Evolutionary conservation across 2,888 invertebrate species (phyloP).

Genomic region (Baronia brevicornis): DNA sequence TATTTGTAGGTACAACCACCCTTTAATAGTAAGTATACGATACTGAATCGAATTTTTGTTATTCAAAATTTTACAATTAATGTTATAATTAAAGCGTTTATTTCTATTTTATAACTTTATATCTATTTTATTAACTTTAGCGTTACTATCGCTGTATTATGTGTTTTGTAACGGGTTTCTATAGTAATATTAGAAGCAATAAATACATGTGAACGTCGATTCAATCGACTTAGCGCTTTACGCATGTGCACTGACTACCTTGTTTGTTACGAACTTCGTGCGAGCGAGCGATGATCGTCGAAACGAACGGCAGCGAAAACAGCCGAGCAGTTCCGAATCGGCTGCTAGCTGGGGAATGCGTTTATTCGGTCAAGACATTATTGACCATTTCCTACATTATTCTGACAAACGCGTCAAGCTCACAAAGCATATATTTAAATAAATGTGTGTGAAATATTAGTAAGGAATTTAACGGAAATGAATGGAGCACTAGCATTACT

Average conservation of each 20-base stretch:
- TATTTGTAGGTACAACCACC: too few relatives aligned
- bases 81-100: too few relatives aligned
- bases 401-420: conserved; percentile 39
- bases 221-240: conserved; percentile 34
- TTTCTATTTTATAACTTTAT: too few relatives aligned
- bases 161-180: too few relatives aligned
- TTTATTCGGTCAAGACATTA: conserved; percentile 49
- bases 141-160: too few relatives aligned
- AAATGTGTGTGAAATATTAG: conserved; percentile 40
- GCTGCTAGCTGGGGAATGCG: conserved; percentile 47
- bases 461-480: conserved; percentile 31
- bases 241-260: conserved; percentile 44
- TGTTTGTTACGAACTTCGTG: conserved; percentile 35
- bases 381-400: conserved; percentile 62
- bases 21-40: too few relatives aligned
- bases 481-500: conserved; percentile 35
- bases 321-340: conserved; percentile 62
- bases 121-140: too few relatives aligned
- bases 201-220: conserved; percentile 25
- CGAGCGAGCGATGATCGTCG: conserved; percentile 20
- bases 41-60: too few relatives aligned
- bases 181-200: conserved; percentile 1
- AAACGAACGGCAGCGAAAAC: conserved; percentile 42
- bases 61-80: too few relatives aligned
- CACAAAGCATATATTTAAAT: conserved; percentile 36